Evolutionary conservation across 2,113 vertebrate species (phyloP), one percentile per base, ranked within the genome.

Genomic region (Chaenogobius annularis): DNA sequence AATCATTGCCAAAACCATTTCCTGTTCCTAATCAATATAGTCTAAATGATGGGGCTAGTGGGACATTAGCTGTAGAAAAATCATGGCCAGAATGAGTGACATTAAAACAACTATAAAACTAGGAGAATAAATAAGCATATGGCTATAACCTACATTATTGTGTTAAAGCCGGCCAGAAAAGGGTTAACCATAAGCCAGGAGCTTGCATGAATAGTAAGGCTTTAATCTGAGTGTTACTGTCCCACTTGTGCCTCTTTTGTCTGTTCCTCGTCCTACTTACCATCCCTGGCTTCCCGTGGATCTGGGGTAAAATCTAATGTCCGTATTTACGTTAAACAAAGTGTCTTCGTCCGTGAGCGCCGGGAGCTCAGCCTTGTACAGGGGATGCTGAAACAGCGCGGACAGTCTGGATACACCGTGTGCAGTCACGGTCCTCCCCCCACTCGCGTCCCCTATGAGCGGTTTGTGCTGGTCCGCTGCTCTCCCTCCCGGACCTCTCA

Each of bases 251-350:
- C 61, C 19, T 55, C 48, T 66, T 40, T 68, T 17, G 31, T 10
- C 68, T 17, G 64, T 26, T 37, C 7, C 72, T 68, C 48, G 2
- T 22, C 47, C 12, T 56, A 37, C 96, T 97, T 93, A 98, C 97
- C 97, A 97, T 81, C 94, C 95, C 40, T 92, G 92, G 75, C 90
- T 94, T 75, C 94, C 96, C 0, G 92, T 91, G 44, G 93, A 92
- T 88, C 93, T 96, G 50, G 96, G 95, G 80, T 96, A 95, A 82
- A 97, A 95, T 73, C 94, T 93, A 85, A 97, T 95, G 91, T 98
- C 96, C 26, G 92, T 95, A 82, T 97, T 96, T 86, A 98, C 94
- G 79, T 94, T 96, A 88, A 99, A 99, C 68, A 99, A 86, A 72
- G 95, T 95, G 87, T 98, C 97, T 37, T 92, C 93, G 43, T 96